A percentile compares a stretch with the other conserved stretches of the same genome.
These are phyloP conservation scores for Ochropacha duplaris DNA, from an alignment of 2,888 invertebrate species.

Conservation along the genomic window DNA sequence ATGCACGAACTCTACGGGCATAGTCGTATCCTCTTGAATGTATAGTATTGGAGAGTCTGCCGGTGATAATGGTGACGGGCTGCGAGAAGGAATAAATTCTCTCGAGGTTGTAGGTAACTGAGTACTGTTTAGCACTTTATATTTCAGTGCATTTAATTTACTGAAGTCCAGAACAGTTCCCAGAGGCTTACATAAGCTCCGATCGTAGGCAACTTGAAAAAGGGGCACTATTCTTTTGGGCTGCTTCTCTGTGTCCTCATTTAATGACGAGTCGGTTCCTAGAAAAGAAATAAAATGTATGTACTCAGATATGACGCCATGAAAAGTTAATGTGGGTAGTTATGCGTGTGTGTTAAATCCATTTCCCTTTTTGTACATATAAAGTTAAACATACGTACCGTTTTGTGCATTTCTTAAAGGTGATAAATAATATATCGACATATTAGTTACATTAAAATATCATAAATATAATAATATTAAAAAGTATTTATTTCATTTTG, in stretches of 20 bases:
- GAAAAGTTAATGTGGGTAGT: conserved; percentile 1
- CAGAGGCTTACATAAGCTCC: conserved; percentile 70
- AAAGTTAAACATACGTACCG: neutral
- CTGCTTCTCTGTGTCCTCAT: conserved; percentile 40
- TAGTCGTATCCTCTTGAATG: conserved; percentile 16
- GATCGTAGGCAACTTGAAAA: conserved; percentile 76
- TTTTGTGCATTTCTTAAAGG: neutral
- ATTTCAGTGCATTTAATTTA: conserved; percentile 27
- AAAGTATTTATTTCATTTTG: neutral
- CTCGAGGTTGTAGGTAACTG: conserved; percentile 12
- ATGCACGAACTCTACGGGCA: conserved; percentile 17
- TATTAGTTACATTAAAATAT: neutral
- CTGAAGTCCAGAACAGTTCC: conserved; percentile 68
- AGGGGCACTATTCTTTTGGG: conserved; percentile 62
- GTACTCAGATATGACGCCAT: conserved; percentile 10
- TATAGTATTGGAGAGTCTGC: conserved; percentile 22
- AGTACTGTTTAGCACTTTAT: neutral
- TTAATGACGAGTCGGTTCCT: conserved; percentile 53
- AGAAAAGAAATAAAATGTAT: conserved; percentile 68
- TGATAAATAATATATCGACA: neutral
- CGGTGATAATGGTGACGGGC: conserved; percentile 52
- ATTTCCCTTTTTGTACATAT: conserved; percentile 12
- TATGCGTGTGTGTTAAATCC: neutral
- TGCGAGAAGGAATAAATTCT: conserved; percentile 47
- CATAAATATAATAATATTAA: neutral